Evolutionary conservation across 2,797 vertebrate species (phyloP).

Genomic region (Pteropus rufus): DNA sequence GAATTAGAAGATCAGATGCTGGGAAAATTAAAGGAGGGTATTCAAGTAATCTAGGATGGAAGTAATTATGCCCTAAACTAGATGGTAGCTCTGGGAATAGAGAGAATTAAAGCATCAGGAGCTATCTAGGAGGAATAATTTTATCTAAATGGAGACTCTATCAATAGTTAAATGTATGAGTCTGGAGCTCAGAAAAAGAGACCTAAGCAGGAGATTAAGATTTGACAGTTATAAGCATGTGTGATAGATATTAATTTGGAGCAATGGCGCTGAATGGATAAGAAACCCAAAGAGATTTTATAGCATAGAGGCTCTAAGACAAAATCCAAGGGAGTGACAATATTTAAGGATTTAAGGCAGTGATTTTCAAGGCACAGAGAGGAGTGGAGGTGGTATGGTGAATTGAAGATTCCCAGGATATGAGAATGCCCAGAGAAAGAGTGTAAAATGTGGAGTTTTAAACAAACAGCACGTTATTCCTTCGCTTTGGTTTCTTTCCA

Average conservation of each 20-base stretch:
- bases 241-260: neutral
- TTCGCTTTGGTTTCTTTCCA: neutral
- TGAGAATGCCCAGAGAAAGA: neutral
- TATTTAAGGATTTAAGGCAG: neutral
- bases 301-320: neutral
- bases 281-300: neutral
- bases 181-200: neutral
- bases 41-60: neutral
- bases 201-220: neutral
- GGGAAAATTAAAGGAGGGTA: neutral
- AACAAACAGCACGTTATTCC: neutral
- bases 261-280: neutral
- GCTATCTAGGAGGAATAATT: neutral
- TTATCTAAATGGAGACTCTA: neutral
- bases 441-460: neutral
- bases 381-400: neutral
- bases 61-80: neutral
- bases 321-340: neutral
- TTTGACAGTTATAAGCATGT: neutral
- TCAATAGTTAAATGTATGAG: neutral
- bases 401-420: neutral
- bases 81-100: neutral
- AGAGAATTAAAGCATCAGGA: neutral
- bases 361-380: neutral
- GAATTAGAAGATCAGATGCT: neutral